Conservation (phyloP, 2,797 vertebrate genomes). For the Acrocephalus scirpaceus region DNA sequence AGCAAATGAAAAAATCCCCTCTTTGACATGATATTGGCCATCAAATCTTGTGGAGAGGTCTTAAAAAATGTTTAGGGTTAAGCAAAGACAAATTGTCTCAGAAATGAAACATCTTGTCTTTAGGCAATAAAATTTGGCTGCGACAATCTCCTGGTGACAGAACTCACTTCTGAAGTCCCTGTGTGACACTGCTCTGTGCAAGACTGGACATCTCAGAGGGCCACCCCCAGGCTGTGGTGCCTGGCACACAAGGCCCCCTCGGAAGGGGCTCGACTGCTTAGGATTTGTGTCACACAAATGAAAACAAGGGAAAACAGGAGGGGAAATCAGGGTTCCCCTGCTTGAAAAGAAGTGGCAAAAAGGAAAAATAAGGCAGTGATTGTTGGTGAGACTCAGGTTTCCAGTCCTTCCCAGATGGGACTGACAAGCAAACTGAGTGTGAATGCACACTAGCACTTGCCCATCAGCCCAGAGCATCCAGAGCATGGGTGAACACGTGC, state of each 20-base stretch:
- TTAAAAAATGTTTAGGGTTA: neutral
- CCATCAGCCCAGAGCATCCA: neutral
- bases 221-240: neutral
- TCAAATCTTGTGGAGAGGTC: neutral
- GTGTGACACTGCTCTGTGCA: neutral
- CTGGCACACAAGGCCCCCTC: neutral
- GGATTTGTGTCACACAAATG: neutral
- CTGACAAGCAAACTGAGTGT: neutral
- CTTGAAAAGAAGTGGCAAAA: neutral
- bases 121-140: neutral
- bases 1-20: neutral
- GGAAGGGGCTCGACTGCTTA: neutral
- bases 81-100: neutral
- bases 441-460: neutral
- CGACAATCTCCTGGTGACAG: neutral
- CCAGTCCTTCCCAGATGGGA: neutral
- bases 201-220: neutral
- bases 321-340: rapidly evolving
- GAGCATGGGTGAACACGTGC: neutral
- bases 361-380: neutral
- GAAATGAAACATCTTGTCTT: conserved; percentile 23
- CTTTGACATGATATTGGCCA: neutral
- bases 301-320: neutral
- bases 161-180: neutral
- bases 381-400: neutral